Base-by-base conservation (phyloP, 2,888 invertebrate genomes). In the Cloeon dipterum region DNA sequence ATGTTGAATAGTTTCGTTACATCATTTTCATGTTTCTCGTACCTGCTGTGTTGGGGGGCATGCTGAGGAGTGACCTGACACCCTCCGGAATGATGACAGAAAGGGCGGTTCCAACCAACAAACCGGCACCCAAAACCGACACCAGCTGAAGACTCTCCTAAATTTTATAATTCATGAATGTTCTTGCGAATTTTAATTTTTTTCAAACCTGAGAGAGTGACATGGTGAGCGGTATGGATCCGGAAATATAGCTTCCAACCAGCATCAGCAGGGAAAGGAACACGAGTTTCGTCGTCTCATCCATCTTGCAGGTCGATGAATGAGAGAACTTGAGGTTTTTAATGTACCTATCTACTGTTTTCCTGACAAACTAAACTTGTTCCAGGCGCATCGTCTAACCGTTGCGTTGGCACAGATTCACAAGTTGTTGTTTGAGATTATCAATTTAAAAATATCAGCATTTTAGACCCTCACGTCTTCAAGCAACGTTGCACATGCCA, bases 31-130 rank as follows among this genome's bases (percentile, higher is more conserved):
- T n/a, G n/a, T n/a, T n/a, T n/a, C n/a, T n/a, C n/a, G n/a, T n/a
- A n/a, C n/a, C n/a, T n/a, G n/a, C n/a, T n/a, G n/a, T n/a, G n/a
- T n/a, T n/a, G 16, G 29, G 29, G 29, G 29, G 29, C 16, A 29
- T 29, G 29, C 29, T 29, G 29, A 63, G 74, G 35, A 88, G 53
- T 0, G 85, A 74, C 40, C 89, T 67, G n/a, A 98, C 83, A 5
- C 98, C 98, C 61, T 98, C 98, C 0, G 98, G 98, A 46, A 98
- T 94, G 38, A 98, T 98, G 1, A 98, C 96, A 4, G 91, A 83
- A 21, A 99, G 57, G 0, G 98, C 94, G 20, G 98, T 96, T 2
- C 98, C 98, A 2, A 98, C 93, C 2, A 98, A 65, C 5, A 98
- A 66, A 2, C 98, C 98, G 5, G 98, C 96, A 37, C 98, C 98